phyloP scores from a whole-genome alignment of 1,140 invertebrate species.

The Dinoponera quadriceps region DNA sequence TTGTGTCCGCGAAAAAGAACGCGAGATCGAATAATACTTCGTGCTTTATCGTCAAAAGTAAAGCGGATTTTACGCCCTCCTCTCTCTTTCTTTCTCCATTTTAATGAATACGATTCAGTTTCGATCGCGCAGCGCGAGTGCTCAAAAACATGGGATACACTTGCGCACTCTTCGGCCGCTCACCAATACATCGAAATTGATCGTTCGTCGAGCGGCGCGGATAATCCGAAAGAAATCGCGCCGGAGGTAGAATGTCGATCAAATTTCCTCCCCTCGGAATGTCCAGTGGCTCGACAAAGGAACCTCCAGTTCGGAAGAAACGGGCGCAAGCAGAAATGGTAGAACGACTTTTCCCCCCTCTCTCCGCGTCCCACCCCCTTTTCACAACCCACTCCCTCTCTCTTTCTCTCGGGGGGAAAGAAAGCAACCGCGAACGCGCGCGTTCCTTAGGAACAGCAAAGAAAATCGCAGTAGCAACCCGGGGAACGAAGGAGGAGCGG shows the following conservation, averaged over 20 bases:
- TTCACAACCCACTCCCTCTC: background rate
- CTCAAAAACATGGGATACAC: too few relatives aligned
- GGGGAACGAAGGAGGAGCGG: conserved; percentile 13
- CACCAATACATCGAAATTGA: background rate
- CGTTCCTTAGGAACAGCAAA: conserved; percentile 61
- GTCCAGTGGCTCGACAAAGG: conserved; percentile 47
- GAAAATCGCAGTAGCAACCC: conserved; percentile 70
- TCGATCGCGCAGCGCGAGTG: too few relatives aligned
- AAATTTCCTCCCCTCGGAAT: conserved; percentile 44
- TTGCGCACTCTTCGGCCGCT: background rate
- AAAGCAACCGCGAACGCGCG: conserved; percentile 66
- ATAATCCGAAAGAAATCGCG: conserved; percentile 24
- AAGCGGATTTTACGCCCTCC: too few relatives aligned
- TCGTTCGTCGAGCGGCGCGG: background rate
- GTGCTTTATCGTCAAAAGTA: conserved; percentile 1
- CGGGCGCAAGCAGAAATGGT: conserved; percentile 37
- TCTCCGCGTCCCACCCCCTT: background rate
- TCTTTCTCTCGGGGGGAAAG: conserved; percentile 12
- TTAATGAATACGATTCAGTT: too few relatives aligned
- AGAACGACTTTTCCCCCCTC: conserved; percentile 9
- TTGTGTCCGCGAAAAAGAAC: background rate
- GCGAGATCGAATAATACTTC: conserved; percentile 19
- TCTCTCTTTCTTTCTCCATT: too few relatives aligned
- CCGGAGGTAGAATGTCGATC: conserved; percentile 41
- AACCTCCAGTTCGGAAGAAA: conserved; percentile 53